Conservation (phyloP, 2,113 vertebrate species). For the Hipposideros armiger region DNA sequence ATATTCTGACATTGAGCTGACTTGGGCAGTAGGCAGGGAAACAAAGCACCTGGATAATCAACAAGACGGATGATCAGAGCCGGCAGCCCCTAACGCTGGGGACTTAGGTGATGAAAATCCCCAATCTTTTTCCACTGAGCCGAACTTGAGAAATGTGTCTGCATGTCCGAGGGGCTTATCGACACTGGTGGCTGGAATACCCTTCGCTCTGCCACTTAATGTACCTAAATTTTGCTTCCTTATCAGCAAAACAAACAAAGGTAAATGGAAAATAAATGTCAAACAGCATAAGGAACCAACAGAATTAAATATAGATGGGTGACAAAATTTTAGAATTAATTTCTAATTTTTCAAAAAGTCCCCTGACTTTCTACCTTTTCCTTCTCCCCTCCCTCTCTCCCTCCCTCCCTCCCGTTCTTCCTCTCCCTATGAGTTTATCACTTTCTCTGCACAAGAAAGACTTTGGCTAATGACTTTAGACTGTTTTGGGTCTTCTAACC, state of each 20-base stretch:
- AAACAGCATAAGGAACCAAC: not conserved
- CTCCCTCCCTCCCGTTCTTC: not conserved
- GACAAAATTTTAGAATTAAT: slow-evolving; percentile 30
- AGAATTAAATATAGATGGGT: slow-evolving; percentile 59
- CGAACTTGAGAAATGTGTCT: slow-evolving; percentile 32
- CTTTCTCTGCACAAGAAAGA: slow-evolving; percentile 14
- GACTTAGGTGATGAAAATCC: slow-evolving; percentile 30
- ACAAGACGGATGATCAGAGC: slow-evolving; percentile 33
- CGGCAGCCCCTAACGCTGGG: not conserved
- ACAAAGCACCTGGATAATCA: not conserved
- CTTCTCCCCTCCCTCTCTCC: not conserved
- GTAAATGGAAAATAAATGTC: slow-evolving; percentile 65
- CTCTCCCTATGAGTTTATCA: not conserved
- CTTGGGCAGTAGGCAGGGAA: not conserved
- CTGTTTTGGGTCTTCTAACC: slow-evolving; percentile 4
- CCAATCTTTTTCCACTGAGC: not conserved
- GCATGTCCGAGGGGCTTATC: not conserved
- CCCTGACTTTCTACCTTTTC: not conserved
- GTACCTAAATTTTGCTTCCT: slow-evolving; percentile 42
- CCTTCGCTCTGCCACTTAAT: not conserved
- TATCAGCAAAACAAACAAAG: slow-evolving; percentile 57
- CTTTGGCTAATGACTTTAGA: slow-evolving; percentile 26
- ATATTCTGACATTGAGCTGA: not conserved
- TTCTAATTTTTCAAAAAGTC: not conserved
- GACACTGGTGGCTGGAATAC: not conserved